Percentiles rank a stretch among this genome's conserved stretches.
phyloP scores from a whole-genome alignment of 2,888 invertebrate genomes.

The Oxystoma pomonae region DNA sequence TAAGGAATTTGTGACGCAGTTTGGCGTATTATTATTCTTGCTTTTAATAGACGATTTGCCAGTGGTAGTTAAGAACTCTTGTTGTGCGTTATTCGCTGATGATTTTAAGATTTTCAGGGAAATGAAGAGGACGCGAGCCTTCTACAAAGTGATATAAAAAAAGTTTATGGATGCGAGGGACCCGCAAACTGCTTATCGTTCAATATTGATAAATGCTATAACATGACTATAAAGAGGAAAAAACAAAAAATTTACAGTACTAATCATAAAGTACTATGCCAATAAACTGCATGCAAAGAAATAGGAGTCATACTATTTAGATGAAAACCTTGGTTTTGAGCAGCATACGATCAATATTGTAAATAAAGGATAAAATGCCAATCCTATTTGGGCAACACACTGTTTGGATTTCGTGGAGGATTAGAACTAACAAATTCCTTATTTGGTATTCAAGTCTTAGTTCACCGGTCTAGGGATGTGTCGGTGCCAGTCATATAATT shows the following conservation, averaged over 20 bases:
- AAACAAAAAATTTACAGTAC: constrained; percentile 2
- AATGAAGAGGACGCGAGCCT: constrained; percentile 6
- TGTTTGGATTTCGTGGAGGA: too few species aligned
- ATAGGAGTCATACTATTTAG: constrained; percentile 6
- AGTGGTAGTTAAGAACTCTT: neutral
- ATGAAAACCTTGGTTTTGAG: constrained; percentile 9
- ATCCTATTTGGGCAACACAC: too few species aligned
- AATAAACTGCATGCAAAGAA: constrained; percentile 5
- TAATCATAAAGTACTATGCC: constrained; percentile 1
- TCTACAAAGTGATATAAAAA: constrained; percentile 3
- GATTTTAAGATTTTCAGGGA: constrained; percentile 6
- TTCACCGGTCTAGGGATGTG: too few species aligned
- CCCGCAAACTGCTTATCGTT: too few species aligned
- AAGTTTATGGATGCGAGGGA: constrained; percentile 8
- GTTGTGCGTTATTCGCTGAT: constrained; percentile 9
- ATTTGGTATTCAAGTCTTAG: too few species aligned
- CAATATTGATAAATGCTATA: constrained; percentile 10
- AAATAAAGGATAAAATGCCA: too few species aligned
- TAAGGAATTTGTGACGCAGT: neutral
- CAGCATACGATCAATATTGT: constrained; percentile 7
- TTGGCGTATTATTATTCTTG: constrained; percentile 1
- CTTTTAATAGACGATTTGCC: neutral
- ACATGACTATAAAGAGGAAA: constrained; percentile 8
- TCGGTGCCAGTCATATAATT: too few species aligned
- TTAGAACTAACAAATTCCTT: too few species aligned